Evolutionary conservation across 2,113 vertebrate species (phyloP).

Genomic region (Numenius arquata): DNA sequence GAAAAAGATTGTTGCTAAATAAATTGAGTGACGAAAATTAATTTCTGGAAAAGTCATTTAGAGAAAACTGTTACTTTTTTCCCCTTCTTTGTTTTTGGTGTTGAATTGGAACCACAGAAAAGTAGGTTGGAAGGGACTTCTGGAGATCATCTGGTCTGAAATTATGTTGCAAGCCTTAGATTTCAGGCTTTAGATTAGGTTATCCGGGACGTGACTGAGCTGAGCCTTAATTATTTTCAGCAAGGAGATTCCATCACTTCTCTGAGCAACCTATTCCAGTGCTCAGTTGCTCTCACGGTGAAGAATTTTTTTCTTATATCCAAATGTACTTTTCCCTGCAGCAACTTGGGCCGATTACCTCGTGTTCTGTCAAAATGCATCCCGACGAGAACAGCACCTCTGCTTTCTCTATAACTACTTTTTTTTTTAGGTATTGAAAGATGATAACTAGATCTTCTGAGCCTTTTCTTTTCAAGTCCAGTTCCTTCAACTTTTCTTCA

Average conservation of each 20-base stretch:
- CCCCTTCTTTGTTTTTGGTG: not conserved
- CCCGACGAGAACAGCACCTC: not conserved
- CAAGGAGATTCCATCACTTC: not conserved
- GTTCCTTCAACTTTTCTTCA: not conserved
- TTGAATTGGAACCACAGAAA: not conserved
- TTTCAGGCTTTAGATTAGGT: not conserved
- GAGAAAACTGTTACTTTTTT: not conserved
- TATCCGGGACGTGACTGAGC: not conserved
- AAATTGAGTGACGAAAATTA: not conserved
- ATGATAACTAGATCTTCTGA: not conserved
- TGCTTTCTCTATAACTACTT: not conserved
- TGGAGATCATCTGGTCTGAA: not conserved
- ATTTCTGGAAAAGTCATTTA: not conserved
- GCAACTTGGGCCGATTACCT: not conserved
- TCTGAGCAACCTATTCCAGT: not conserved
- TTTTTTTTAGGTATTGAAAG: not conserved
- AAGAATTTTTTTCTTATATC: not conserved
- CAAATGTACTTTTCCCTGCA: not conserved
- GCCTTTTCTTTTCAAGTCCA: not conserved
- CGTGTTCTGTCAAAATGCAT: not conserved
- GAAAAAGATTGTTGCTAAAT: not conserved
- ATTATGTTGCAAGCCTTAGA: not conserved
- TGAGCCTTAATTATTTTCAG: not conserved
- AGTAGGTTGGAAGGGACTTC: not conserved
- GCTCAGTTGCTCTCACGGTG: not conserved